Base-by-base conservation (phyloP, 2,888 invertebrate species). In the Timandra comae region DNA sequence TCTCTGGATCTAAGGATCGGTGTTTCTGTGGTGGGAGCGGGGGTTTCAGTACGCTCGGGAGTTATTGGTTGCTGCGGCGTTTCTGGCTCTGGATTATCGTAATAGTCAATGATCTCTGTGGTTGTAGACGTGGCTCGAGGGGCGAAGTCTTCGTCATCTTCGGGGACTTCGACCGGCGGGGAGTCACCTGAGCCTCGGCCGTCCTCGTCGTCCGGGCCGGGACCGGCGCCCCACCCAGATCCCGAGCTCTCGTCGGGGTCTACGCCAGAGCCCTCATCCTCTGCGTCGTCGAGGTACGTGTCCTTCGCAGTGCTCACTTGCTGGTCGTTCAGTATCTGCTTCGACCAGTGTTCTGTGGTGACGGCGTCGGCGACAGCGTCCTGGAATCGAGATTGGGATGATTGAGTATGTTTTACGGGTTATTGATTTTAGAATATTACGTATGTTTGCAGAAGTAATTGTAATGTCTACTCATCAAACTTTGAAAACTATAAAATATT, bases 231-330 rank as follows among this genome's bases (percentile, higher is more conserved):
- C 85, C 90, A 91, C 48, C 95, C 95, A 71, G 94, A 94, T 59
- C 95, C 95, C 65, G 94, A 94, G 65, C 93, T 92, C 86, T 94
- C 94, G 80, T 94, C 93, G 75, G 90, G 72, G 68, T 88, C 90
- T 86, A 93, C 89, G 68, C 93, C 93, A 60, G 91, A 88, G 59
- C 87, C 89, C 62, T 92, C 93, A 43, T 63, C 63, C 31, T 43
- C 48, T 3, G 57, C 45, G 77, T 92, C 93, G 81, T 93, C 93
- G 68, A 93, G 89, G 80, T 91, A 92, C 56, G 91, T 88, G 66
- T 92, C 92, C 66, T 87, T 88, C 57, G 85, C 82, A 30, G 72
- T 59, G 36, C 75, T 66, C 29, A 81, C 68, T 35, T 80, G 79
- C 49, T 81, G 86, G 63, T 82, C 79, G 67, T 66, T 73, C 52